These are phyloP conservation scores for Premnoplex brunnescens DNA, from an alignment of 2,797 vertebrate genomes.

Conservation along the genomic window DNA sequence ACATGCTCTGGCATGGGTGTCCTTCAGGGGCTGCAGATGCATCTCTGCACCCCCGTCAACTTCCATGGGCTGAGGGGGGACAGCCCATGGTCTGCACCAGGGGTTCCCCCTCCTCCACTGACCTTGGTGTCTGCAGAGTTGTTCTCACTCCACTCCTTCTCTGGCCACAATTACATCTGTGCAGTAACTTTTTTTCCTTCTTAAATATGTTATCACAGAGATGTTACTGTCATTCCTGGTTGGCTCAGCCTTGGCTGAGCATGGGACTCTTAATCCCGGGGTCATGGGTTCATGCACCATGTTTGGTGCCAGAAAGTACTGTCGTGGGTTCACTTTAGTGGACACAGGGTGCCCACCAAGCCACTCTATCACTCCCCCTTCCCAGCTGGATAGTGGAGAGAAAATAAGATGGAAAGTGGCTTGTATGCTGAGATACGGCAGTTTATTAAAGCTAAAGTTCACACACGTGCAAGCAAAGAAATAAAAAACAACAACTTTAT, in stretches of 20 bases:
- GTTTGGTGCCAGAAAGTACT: not conserved
- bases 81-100: not conserved
- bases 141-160: not conserved
- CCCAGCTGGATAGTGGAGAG: not conserved
- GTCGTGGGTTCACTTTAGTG: not conserved
- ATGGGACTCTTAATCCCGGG: not conserved
- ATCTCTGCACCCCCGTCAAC: not conserved
- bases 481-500: not conserved
- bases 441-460: not conserved
- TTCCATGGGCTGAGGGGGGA: not conserved
- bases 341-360: not conserved
- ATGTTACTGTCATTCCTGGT: not conserved
- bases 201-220: not conserved
- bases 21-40: not conserved
- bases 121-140: not conserved
- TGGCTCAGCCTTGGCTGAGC: not conserved
- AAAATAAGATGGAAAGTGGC: not conserved
- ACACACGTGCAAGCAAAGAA: not conserved
- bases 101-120: not conserved
- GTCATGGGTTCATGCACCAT: not conserved
- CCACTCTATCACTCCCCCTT: not conserved
- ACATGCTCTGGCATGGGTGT: not conserved
- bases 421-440: not conserved
- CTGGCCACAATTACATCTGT: not conserved
- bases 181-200: not conserved